Evolutionary conservation across 1,140 invertebrate genomes (phyloP), one percentile per base, ranked within the genome.

Genomic region (Teleopsis dalmanni): DNA sequence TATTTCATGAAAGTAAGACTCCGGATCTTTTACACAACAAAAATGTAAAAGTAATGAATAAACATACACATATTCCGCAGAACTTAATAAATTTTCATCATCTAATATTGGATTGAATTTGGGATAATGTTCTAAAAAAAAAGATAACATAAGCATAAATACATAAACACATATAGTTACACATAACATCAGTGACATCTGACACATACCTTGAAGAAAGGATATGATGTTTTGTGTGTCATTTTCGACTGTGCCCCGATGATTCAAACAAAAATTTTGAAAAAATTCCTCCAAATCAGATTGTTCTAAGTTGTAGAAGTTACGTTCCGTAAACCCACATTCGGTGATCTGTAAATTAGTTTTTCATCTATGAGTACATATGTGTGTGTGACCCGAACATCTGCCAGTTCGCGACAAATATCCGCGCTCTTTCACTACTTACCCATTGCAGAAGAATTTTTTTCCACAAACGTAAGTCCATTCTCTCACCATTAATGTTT

Each of bases 41-140:
- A 60, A 70, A 40, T 70, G 64, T 38, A 70, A 45, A 0, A 70
- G 46, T 3, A 70, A 47, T 0, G 66, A 59, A 22, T 67, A 70
- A 2, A 57, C 47, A 46, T 57, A 60, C 3, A 64, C 6, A 26
- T 62, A 67, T 23, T 70, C 66, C 0, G 47, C 11, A 1, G 16
- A 10, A 18, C 33, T 34, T 2, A 69, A 14, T 6, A 29, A 43
- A 9, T 58, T 55, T 9, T 42, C 16, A 10, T 13, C 26, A 29
- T 59, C 52, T 0, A 54, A n/a, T 16, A 51, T 46, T 1, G 50
- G 44, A 8, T 19, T 13, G 26, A 69, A 67, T 6, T 63, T 50
- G 0, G 66, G 57, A 47, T 66, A 70, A 14, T 51, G 42, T 9
- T 56, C 66, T 69, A 27, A n/a, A 26, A 21, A 46, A 37, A 26